Percentiles rank a stretch among this genome's conserved stretches.
These are phyloP conservation scores for Drymonia ruficornis DNA, from an alignment of 2,888 invertebrate genomes.

Conservation along the genomic window DNA sequence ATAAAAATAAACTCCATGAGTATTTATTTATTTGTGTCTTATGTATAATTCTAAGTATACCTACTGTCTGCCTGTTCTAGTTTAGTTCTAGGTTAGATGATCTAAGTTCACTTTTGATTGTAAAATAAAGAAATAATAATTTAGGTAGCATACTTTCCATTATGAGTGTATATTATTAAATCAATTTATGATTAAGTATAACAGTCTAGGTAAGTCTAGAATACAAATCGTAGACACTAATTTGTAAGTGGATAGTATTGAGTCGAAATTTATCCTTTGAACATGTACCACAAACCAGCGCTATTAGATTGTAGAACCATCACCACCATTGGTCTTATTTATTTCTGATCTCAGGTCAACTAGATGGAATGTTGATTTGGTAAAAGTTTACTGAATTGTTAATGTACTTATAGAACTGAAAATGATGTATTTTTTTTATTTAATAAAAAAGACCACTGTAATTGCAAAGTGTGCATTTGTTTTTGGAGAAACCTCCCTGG, in stretches of 20 bases:
- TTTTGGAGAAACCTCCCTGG: not conserved
- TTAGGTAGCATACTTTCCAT: constrained; percentile 69
- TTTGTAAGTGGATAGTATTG: constrained; percentile 60
- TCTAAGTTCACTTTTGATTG: constrained; percentile 57
- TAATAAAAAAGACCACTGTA: constrained; percentile 80
- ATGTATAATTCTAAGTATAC: constrained; percentile 39
- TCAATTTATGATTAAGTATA: constrained; percentile 60
- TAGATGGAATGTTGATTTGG: constrained; percentile 76
- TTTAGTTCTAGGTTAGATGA: constrained; percentile 53
- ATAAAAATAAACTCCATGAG: constrained; percentile 29
- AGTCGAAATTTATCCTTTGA: constrained; percentile 41
- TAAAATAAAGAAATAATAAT: constrained; percentile 64
- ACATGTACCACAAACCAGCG: constrained; percentile 25
- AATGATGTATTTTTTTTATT: constrained; percentile 81
- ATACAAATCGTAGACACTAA: constrained; percentile 63
- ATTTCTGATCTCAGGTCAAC: constrained; percentile 79
- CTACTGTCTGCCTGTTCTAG: constrained; percentile 59
- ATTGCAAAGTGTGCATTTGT: constrained; percentile 34
- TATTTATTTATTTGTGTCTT: constrained; percentile 54
- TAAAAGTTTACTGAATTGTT: constrained; percentile 81
- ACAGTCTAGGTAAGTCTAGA: constrained; percentile 65
- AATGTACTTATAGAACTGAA: constrained; percentile 83
- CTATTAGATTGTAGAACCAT: constrained; percentile 33
- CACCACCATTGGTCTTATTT: constrained; percentile 59
- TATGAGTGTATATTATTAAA: constrained; percentile 74